Percentiles rank a stretch among this genome's conserved stretches.
phyloP scores from a whole-genome alignment of 1,140 invertebrate species.

The Aphidius gifuensis region DNA sequence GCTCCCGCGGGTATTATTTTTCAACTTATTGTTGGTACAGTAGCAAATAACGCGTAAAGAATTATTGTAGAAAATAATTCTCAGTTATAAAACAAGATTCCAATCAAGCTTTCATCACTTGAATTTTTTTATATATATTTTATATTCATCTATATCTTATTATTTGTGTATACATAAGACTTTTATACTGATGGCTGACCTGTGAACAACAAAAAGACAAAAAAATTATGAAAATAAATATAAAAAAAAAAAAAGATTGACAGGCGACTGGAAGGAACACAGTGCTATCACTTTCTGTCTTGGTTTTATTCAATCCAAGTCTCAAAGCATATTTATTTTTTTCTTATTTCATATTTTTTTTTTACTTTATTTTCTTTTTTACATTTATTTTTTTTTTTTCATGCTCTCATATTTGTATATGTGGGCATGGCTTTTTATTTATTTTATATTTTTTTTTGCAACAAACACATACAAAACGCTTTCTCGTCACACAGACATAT shows the following conservation, averaged over 20 bases:
- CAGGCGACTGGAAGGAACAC: slow-evolving; percentile 28
- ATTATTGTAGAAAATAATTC: slow-evolving; percentile 10
- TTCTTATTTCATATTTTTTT: slow-evolving; percentile 34
- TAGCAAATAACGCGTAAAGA: too few species aligned
- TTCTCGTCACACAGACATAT: slow-evolving; percentile 8
- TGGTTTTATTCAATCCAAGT: slow-evolving; percentile 7
- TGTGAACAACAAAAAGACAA: background rate
- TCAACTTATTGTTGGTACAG: too few species aligned
- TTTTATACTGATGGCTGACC: background rate
- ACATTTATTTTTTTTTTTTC: background rate
- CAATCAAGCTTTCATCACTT: slow-evolving; percentile 19
- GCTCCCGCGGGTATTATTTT: too few species aligned
- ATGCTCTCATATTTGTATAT: slow-evolving; percentile 9
- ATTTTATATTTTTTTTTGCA: background rate
- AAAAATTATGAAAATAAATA: too few species aligned
- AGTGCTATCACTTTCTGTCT: slow-evolving; percentile 31
- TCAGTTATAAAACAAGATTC: slow-evolving; percentile 17
- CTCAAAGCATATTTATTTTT: slow-evolving; percentile 34
- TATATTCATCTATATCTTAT: background rate
- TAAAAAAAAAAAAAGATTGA: slow-evolving; percentile 24
- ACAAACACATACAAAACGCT: slow-evolving; percentile 13
- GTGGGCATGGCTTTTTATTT: slow-evolving; percentile 3
- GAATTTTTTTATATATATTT: slow-evolving; percentile 10
- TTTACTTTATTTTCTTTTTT: slow-evolving; percentile 22
- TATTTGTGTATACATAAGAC: too few species aligned